Base-by-base conservation (phyloP, 2,113 vertebrate species). In the Euleptes europaea region DNA sequence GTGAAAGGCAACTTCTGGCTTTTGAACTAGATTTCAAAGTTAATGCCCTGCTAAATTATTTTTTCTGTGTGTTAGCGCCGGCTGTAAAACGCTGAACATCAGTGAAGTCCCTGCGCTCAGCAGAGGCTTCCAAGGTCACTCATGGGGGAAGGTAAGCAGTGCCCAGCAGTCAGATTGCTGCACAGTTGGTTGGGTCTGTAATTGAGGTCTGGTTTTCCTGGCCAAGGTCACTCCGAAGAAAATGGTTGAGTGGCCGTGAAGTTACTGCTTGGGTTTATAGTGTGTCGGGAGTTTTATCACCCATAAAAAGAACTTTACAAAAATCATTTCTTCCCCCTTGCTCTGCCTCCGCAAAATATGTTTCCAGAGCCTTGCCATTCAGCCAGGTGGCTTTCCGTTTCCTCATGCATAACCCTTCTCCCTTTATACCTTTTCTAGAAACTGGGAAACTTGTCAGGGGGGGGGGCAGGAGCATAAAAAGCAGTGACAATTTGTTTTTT, bases 111-210 rank as follows among this genome's bases (percentile, higher is more conserved):
- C 69, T 54, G 57, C 69, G 35, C 19, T 31, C 75, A 1, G 35
- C 47, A 28, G 76, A 54, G 70, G 69, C 60, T 87, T 83, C 86
- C 75, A 83, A 79, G 86, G 81, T 87, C 69, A 13, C 69, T 79
- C 33, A 28, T 26, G 57, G 76, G 38, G 67, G 75, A 67, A 83
- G 44, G 44, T 28, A 66, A 42, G 57, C 31, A 51, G 35, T 73
- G 88, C 71, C 80, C 78, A 60, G 14, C 35, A 83, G 74, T 86
- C 83, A 79, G 82, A 79, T 81, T 51, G 78, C 84, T 69, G 75
- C 90, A 93, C 90, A 93, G 83, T 91, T 92, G 91, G 85, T 91
- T 93, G 87, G 87, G 79, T 84, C 83, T 81, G 31, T 93, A 91
- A 93, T 90, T 93, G 90, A 94, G 88, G 91, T 91, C 86, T 86